These are phyloP conservation scores for Mormyrus hasselquistii DNA, from an alignment of 2,797 vertebrate genomes.

Conservation along the genomic window DNA sequence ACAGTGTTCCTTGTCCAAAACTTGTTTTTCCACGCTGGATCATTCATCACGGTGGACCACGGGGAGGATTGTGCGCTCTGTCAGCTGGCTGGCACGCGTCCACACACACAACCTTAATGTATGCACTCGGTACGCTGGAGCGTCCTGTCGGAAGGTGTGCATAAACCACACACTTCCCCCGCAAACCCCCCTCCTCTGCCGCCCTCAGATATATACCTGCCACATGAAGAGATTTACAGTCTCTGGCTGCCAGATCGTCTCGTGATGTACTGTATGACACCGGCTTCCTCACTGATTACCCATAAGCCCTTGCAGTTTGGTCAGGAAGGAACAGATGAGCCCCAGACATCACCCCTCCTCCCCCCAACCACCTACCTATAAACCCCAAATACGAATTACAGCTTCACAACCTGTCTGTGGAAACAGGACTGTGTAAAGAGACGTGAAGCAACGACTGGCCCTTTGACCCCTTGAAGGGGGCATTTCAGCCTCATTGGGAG, in stretches of 20 bases:
- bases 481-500: neutral
- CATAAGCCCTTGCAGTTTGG: neutral
- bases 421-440: neutral
- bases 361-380: neutral
- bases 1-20: constrained; percentile 22
- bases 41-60: constrained; percentile 14
- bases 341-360: neutral
- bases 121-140: neutral
- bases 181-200: neutral
- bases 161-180: neutral
- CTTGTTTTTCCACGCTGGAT: constrained; percentile 20
- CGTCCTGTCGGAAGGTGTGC: neutral
- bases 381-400: neutral
- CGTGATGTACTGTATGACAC: constrained; percentile 14
- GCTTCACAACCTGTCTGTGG: neutral
- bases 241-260: neutral
- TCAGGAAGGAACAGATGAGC: neutral
- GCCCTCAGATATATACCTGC: constrained; percentile 2
- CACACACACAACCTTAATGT: constrained; percentile 1
- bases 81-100: neutral
- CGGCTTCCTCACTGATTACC: constrained; percentile 6
- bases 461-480: neutral
- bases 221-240: constrained; percentile 4
- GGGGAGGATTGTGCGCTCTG: neutral
- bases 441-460: neutral